phyloP scores from a whole-genome alignment of 2,888 invertebrate species.

The Mythimna lalbum region DNA sequence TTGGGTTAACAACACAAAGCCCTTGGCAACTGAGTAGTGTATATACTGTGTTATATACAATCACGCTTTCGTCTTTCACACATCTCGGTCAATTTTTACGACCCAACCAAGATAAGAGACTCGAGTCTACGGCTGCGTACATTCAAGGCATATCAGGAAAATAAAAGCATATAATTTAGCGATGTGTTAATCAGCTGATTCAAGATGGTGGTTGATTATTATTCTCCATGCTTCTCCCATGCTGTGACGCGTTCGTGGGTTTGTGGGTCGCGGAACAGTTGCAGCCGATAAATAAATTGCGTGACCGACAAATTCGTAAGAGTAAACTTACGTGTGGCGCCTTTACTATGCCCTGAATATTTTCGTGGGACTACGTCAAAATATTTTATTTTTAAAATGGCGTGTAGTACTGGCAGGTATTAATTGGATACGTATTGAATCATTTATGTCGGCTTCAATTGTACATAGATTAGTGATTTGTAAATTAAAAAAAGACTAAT shows the following conservation, averaged over 20 bases:
- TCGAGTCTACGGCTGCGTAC: conserved; percentile 21
- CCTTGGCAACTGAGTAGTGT: conserved; percentile 50
- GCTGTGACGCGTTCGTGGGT: conserved; percentile 72
- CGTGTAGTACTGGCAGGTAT: conserved; percentile 1
- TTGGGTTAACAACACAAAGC: conserved; percentile 49
- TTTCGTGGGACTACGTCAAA: conserved; percentile 62
- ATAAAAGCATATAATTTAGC: conserved; percentile 31
- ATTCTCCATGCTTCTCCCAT: conserved; percentile 76
- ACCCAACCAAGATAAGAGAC: conserved; percentile 47
- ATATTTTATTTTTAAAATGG: conserved; percentile 32
- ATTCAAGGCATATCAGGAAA: conserved; percentile 27
- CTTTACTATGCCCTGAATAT: conserved; percentile 73
- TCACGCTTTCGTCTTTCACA: conserved; percentile 57
- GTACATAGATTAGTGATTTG: conserved; percentile 9
- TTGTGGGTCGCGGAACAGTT: conserved; percentile 86
- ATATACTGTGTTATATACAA: conserved; percentile 26
- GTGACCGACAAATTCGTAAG: conserved; percentile 77
- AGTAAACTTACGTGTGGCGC: conserved; percentile 65
- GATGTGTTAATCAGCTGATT: conserved; percentile 61
- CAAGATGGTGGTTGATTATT: conserved; percentile 68
- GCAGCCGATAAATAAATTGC: conserved; percentile 78
- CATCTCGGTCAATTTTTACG: conserved; percentile 58
- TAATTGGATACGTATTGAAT: background rate
- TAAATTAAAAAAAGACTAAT: background rate
- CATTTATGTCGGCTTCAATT: conserved; percentile 2